A percentile compares a stretch with the other conserved stretches of the same genome.
These are phyloP conservation scores for Oostethus manadensis DNA, from an alignment of 2,113 vertebrate species.

Conservation along the genomic window DNA sequence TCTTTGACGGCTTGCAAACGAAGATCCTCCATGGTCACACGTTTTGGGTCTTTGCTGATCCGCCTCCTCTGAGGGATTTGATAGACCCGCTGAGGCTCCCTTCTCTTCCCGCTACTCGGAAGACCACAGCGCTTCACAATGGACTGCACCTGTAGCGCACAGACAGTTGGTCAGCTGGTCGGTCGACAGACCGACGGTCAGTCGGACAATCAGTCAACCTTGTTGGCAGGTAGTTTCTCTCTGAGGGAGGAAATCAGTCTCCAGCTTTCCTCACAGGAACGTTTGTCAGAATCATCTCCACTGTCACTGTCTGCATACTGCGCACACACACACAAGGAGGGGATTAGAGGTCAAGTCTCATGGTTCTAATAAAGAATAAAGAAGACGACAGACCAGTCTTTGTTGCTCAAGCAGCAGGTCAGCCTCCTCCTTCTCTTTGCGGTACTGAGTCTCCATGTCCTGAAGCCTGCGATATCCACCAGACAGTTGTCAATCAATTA, in stretches of 20 bases:
- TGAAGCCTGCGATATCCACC: slow-evolving; percentile 67
- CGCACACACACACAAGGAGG: not conserved
- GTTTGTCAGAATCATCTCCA: slow-evolving; percentile 85
- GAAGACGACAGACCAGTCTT: slow-evolving; percentile 71
- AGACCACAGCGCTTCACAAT: slow-evolving; percentile 84
- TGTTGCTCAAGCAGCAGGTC: slow-evolving; percentile 85
- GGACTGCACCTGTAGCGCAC: slow-evolving; percentile 73
- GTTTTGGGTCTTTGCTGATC: slow-evolving; percentile 78
- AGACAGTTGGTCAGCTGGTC: not conserved
- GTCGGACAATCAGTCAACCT: slow-evolving; percentile 31
- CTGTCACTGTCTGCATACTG: slow-evolving; percentile 83
- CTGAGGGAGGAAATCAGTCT: slow-evolving; percentile 82
- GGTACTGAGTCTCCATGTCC: slow-evolving; percentile 84
- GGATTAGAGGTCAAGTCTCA: not conserved
- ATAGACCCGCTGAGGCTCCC: slow-evolving; percentile 78
- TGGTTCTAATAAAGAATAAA: not conserved
- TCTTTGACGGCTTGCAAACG: slow-evolving; percentile 88
- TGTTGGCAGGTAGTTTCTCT: slow-evolving; percentile 81
- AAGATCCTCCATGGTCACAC: slow-evolving; percentile 75
- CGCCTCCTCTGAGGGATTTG: slow-evolving; percentile 85
- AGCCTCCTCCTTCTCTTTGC: slow-evolving; percentile 84
- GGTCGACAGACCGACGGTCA: not conserved
- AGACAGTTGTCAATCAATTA: slow-evolving; percentile 31
- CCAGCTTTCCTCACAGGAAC: slow-evolving; percentile 88
- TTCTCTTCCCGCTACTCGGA: slow-evolving; percentile 82